Base-by-base conservation (phyloP, 2,113 vertebrate species). In the Syrrhaptes paradoxus region DNA sequence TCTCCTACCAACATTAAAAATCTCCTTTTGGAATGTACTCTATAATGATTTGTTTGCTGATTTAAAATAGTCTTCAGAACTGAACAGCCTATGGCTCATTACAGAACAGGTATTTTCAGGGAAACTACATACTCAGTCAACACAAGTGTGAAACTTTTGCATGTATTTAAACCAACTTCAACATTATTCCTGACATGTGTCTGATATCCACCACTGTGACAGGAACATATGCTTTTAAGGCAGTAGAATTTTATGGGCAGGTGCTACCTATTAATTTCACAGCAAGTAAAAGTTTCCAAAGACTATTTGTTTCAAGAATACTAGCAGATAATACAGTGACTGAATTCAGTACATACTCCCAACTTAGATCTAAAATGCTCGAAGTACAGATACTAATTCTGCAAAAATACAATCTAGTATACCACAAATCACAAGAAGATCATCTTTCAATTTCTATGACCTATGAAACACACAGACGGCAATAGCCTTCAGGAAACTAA, bases 401-500 rank as follows among this genome's bases (percentile, higher is more conserved):
- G 45, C 19, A 96, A 87, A 96, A 89, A 45, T n/a, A 31, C 21
- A 36, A 12, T 16, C 38, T 83, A 65, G 92, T 74, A 54, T 28
- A 25, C 8, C 18, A 65, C 67, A 26, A 20, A 25, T 17, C 7
- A 13, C 7, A 55, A 41, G 12, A 85, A 51, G 21, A 28, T 25
- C 7, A 25, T 48, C 15, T 86, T 92, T 95, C 18, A 17, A 34
- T 85, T 94, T 91, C 52, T 62, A 21, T 83, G 70, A 88, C 21
- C 28, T 83, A 36, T 80, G 74, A 95, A 95, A 89, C 51, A 79
- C 66, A 46, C 52, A 96, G 71, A 81, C 80, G 63, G 54, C 48
- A 94, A 94, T 17, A 76, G 36, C 43, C 61, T 90, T 93, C 20
- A 72, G 57, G 52, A 93, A 95, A 76, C 57, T 29, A 92, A 67